Evolutionary conservation across 2,113 vertebrate species (phyloP).

Genomic region (Caracal caracal): DNA sequence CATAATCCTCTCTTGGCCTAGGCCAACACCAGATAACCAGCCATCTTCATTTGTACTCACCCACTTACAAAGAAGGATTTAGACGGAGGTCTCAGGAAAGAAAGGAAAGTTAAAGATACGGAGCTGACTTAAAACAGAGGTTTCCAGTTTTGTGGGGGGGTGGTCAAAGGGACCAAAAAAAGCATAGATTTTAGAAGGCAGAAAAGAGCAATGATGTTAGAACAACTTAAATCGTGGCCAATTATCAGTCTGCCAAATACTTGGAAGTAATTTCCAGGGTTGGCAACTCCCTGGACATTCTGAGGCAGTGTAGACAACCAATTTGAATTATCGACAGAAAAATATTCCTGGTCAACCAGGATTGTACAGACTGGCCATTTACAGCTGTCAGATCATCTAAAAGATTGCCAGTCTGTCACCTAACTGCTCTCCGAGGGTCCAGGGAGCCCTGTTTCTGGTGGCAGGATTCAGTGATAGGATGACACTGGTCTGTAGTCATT

Average conservation of each 20-base stretch:
- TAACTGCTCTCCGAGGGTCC: not conserved
- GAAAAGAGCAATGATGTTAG: not conserved
- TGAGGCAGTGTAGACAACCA: not conserved
- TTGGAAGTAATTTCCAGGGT: not conserved
- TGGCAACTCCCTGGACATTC: not conserved
- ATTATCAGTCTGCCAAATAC: not conserved
- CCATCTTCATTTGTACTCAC: not conserved
- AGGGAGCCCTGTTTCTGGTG: not conserved
- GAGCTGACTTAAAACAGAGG: not conserved
- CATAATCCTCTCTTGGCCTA: not conserved
- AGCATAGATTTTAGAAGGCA: not conserved
- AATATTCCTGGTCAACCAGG: not conserved
- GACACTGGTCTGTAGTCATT: not conserved
- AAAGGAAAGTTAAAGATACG: not conserved
- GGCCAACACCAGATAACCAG: not conserved
- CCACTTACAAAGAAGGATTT: not conserved
- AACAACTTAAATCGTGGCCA: not conserved
- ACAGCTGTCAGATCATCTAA: not conserved
- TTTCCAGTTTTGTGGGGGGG: not conserved
- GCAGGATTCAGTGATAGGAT: not conserved
- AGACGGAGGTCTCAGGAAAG: not conserved
- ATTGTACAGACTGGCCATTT: not conserved
- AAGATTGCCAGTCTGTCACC: not conserved
- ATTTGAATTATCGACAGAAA: slow-evolving; percentile 39
- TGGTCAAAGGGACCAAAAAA: not conserved